These are phyloP conservation scores for Cheilosia pagana DNA, from an alignment of 2,888 invertebrate species.

Conservation along the genomic window DNA sequence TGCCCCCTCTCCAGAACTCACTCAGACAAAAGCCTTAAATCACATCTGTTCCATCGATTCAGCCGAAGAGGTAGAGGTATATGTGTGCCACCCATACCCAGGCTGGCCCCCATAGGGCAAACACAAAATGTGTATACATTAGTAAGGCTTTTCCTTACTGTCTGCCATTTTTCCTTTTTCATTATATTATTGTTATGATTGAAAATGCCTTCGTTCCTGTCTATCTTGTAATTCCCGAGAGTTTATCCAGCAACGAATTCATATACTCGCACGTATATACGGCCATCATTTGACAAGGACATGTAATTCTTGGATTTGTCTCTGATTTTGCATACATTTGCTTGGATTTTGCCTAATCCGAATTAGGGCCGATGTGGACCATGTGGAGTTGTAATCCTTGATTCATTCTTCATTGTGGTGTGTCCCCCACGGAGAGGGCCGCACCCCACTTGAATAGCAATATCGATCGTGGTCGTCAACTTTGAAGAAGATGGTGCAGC, in stretches of 20 bases:
- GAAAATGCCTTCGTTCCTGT: constrained; percentile 18
- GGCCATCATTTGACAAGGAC: too few relatives aligned
- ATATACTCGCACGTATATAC: constrained; percentile 19
- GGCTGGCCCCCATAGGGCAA: constrained; percentile 14
- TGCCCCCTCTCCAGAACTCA: not conserved
- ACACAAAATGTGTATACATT: constrained; percentile 41
- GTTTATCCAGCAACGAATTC: not conserved
- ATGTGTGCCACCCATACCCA: constrained; percentile 5
- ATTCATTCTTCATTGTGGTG: constrained; percentile 24
- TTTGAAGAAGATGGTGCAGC: not conserved
- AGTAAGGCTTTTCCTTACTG: constrained; percentile 15
- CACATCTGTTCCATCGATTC: constrained; percentile 49
- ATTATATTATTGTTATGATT: constrained; percentile 40
- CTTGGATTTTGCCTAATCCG: constrained; percentile 44
- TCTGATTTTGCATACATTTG: constrained; percentile 58
- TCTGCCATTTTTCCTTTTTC: constrained; percentile 8
- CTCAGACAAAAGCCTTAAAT: constrained; percentile 50
- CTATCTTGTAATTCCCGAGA: constrained; percentile 4
- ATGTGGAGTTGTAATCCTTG: constrained; percentile 42
- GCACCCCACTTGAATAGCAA: not conserved
- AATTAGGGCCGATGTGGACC: constrained; percentile 31
- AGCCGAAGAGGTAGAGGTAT: not conserved
- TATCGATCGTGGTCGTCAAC: constrained; percentile 22
- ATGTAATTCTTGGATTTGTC: constrained; percentile 25
- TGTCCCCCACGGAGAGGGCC: not conserved